Conservation (phyloP, 2,888 invertebrate species). For the Isoperla grammatica region DNA sequence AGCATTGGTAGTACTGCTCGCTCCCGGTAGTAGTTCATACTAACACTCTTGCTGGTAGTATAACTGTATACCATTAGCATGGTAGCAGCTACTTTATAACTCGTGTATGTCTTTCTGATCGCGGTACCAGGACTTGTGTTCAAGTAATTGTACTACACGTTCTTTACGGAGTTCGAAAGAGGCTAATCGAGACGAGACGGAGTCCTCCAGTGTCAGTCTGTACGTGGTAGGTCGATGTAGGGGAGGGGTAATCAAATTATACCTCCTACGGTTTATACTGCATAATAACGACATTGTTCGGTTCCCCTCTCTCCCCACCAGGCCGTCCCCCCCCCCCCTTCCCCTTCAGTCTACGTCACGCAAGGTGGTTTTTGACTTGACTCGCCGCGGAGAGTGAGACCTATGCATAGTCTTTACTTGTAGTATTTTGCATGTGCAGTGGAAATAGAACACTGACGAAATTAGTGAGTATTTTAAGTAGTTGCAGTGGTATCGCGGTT, state of each 20-base stretch:
- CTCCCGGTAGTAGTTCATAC: too few relatives aligned
- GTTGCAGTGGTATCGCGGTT: background rate
- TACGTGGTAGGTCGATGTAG: too few relatives aligned
- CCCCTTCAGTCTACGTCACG: constrained; percentile 20
- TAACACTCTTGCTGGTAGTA: too few relatives aligned
- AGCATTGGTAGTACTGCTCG: too few relatives aligned
- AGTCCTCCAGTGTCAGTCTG: too few relatives aligned
- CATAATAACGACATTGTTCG: background rate
- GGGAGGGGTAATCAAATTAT: constrained; percentile 7
- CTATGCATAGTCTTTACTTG: constrained; percentile 43
- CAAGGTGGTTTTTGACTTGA: constrained; percentile 20
- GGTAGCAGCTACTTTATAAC: too few relatives aligned
- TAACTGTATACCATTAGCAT: too few relatives aligned
- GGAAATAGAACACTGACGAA: constrained; percentile 8
- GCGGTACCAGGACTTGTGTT: too few relatives aligned
- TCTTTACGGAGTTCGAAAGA: too few relatives aligned
- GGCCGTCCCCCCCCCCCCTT: constrained; percentile 6
- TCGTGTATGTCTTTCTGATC: too few relatives aligned
- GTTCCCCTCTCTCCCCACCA: background rate
- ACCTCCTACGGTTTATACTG: constrained; percentile 3
- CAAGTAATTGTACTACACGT: too few relatives aligned
- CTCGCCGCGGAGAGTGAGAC: constrained; percentile 36
- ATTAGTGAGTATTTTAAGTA: background rate
- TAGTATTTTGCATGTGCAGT: constrained; percentile 16
- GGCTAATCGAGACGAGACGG: too few relatives aligned